Evolutionary conservation across 2,113 vertebrate genomes (phyloP), one percentile per base, ranked within the genome.

Genomic region (Neodon shergylaensis): DNA sequence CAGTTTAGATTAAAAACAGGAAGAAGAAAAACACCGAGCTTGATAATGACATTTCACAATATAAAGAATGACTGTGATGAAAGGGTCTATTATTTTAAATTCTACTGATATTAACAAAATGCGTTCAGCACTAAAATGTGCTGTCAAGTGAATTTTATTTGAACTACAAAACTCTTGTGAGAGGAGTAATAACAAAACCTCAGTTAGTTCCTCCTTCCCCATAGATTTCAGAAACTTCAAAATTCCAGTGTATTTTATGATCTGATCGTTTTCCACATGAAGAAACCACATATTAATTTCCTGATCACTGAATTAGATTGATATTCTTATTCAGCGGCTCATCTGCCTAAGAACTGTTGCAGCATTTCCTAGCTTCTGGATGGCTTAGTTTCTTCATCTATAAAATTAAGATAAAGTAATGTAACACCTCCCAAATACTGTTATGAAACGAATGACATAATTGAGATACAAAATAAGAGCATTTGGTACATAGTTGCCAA

Each of bases 1-100:
- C 81, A 91, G 26, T 47, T 87, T 90, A 83, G 13, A 93, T 90
- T 90, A 82, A 92, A 93, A 94, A 73, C 12, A 82, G 85, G 22
- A 92, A 42, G 44, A 91, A 94, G 81, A 89, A 92, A 97, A 92
- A 81, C 26, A 83, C 14, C 26, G 14, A 92, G 90, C 24, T 92
- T 94, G 47, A 95, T 82, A 94, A 94, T 79, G 36, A 90, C 78
- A 89, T 74, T 96, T 97, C 9, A 83, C 91, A 94, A 93, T 73
- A 61, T 91, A 83, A 97, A 94, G 24, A 22, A 61, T 93, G 17
- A 77, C 42, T 96, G 89, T 83, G 26, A 96, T 94, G 58, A 91
- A 92, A 94, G 33, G 1, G 70, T 70, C 22, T 87, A 82, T 74
- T 95, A 86, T 94, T 97, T 91, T 76, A 96, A 96, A 88, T 87